Evolutionary conservation across 1,140 invertebrate genomes (phyloP).

Genomic region (Drosophila ficusphila): DNA sequence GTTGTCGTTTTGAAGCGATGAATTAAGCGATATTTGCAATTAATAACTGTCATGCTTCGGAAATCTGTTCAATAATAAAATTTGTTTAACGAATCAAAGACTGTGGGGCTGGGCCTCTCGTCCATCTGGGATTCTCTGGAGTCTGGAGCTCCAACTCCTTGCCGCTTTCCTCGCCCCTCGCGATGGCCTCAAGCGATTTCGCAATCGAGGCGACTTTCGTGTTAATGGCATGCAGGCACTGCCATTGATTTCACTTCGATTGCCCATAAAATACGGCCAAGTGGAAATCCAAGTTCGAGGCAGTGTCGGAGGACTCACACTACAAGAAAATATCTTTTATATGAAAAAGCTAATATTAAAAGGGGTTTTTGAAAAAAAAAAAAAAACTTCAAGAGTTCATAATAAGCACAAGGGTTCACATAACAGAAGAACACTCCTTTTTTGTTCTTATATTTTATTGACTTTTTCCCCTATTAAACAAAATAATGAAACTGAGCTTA

Average conservation of each 20-base stretch:
- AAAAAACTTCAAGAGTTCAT: neutral
- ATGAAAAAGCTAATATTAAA: no score
- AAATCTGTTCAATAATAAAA: slow-evolving; percentile 82
- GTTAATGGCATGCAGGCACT: slow-evolving; percentile 81
- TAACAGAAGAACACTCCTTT: no score
- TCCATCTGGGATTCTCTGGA: slow-evolving; percentile 26
- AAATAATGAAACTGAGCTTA: no score
- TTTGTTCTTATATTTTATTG: no score
- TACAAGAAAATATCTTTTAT: neutral
- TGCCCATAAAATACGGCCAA: slow-evolving; percentile 80
- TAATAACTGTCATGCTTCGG: slow-evolving; percentile 81
- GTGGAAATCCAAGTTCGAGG: slow-evolving; percentile 48
- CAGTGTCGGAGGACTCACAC: slow-evolving; percentile 29
- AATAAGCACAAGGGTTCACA: no score
- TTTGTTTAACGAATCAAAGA: slow-evolving; percentile 81
- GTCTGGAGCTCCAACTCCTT: neutral
- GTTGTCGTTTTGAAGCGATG: slow-evolving; percentile 82
- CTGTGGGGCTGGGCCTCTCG: slow-evolving; percentile 17
- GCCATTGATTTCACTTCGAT: slow-evolving; percentile 83
- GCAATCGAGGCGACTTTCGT: slow-evolving; percentile 72
- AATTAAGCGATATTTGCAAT: slow-evolving; percentile 84
- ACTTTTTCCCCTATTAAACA: no score
- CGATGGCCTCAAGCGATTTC: slow-evolving; percentile 70
- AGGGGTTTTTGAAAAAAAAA: no score
- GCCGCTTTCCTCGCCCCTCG: slow-evolving; percentile 15